Conservation (phyloP, 2,888 invertebrate genomes). For the Eupithecia centaureata region DNA sequence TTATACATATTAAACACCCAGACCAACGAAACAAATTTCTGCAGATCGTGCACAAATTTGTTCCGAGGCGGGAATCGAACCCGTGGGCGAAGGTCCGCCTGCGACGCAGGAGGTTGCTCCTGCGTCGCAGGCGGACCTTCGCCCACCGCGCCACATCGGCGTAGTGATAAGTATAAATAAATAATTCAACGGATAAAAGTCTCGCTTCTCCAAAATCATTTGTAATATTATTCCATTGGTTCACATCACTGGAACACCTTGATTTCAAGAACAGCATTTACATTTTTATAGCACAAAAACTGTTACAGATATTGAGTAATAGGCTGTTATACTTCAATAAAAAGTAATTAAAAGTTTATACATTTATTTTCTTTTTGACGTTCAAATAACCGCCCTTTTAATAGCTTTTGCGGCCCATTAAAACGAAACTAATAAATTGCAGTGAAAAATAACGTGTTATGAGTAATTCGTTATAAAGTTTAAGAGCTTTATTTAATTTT, state of each 20-base stretch:
- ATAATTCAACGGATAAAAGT: slow-evolving; percentile 6
- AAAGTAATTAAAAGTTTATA: slow-evolving; percentile 16
- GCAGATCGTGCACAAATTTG: too few species aligned
- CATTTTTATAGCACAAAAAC: slow-evolving; percentile 32
- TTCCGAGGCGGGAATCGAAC: too few species aligned
- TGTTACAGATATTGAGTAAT: slow-evolving; percentile 27
- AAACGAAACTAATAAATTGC: slow-evolving; percentile 7
- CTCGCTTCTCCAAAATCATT: neutral
- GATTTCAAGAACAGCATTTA: slow-evolving; percentile 32
- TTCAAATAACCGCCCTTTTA: slow-evolving; percentile 4
- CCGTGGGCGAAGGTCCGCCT: too few species aligned
- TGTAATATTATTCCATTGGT: slow-evolving; percentile 22
- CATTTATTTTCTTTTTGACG: slow-evolving; percentile 6
- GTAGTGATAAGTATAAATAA: too few species aligned
- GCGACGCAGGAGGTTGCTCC: too few species aligned
- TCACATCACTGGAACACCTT: slow-evolving; percentile 33
- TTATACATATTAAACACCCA: too few species aligned
- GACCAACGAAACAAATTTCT: too few species aligned
- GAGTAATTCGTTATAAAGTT: neutral
- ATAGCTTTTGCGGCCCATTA: slow-evolving; percentile 1
- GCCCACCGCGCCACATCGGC: too few species aligned
- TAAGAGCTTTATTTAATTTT: neutral
- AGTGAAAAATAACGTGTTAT: neutral
- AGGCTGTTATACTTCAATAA: slow-evolving; percentile 19
- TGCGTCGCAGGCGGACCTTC: too few species aligned